Evolutionary conservation across 2,113 vertebrate genomes (phyloP), one percentile per base, ranked within the genome.

Genomic region (Oncorhynchus gorbuscha): DNA sequence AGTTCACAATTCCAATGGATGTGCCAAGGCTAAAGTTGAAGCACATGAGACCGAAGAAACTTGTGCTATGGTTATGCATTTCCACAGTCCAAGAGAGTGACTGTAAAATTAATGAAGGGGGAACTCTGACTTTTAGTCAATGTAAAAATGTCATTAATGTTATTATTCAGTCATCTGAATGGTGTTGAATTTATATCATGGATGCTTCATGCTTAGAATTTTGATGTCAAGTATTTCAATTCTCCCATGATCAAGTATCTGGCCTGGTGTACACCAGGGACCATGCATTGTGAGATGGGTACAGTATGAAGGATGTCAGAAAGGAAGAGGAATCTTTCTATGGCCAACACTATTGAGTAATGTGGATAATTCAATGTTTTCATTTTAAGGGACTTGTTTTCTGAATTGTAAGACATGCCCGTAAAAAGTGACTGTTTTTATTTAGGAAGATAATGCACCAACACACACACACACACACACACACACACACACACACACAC

Each of bases 121-220:
- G 82, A 86, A 90, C 80, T 88, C 84, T 82, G 87, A 91, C 87
- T 91, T 89, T 89, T 86, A 86, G 88, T 90, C 83, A 83, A 84
- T 84, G 87, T 90, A 89, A 91, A 92, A 92, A 90, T 91, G 69
- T 88, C 89, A 93, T 90, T 89, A 92, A 90, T 87, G 84, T 82
- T 89, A 90, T 90, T 92, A 89, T 92, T 90, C 91, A 84, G 80
- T 90, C 85, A 89, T 88, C 90, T 89, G 84, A 75, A 65, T 90
- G 87, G 86, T 86, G 86, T 77, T 86, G 89, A 92, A 92, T 91
- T 90, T 85, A 89, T 90, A 91, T 91, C 81, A 88, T 72, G 81
- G 58, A 62, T n/a, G 81, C 70, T 72, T 84, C 79, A 83, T 81
- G 84, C 79, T 79, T 85, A 83, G 91, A 93, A 92, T 93, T 79